phyloP scores from a whole-genome alignment of 2,797 vertebrate species.

The Anomalospiza imberbis region DNA sequence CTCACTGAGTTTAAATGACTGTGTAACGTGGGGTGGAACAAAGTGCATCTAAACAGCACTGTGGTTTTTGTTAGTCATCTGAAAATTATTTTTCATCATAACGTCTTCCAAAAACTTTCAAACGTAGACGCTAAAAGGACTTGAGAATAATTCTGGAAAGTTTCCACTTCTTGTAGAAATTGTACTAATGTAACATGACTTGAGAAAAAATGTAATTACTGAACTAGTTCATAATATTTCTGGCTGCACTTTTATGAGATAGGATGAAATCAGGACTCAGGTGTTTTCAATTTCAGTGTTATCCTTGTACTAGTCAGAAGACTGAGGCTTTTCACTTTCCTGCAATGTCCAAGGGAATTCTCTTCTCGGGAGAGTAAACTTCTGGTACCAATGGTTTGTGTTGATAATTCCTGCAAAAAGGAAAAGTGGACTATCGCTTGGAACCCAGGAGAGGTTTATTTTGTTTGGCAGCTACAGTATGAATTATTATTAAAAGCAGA shows the following conservation, averaged over 20 bases:
- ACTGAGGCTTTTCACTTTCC: not conserved
- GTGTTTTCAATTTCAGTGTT: not conserved
- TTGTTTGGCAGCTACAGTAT: not conserved
- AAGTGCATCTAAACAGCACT: not conserved
- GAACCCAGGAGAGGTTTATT: not conserved
- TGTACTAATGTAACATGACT: not conserved
- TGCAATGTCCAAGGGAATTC: not conserved
- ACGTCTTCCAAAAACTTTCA: not conserved
- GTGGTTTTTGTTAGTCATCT: conserved; percentile 9
- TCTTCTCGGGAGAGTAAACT: not conserved
- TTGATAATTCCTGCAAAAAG: not conserved
- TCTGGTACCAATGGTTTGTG: not conserved
- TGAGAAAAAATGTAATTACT: not conserved
- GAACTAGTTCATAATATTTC: not conserved
- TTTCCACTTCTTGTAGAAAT: not conserved
- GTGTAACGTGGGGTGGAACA: not conserved
- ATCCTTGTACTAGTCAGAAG: not conserved
- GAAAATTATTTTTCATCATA: not conserved
- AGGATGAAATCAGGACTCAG: not conserved
- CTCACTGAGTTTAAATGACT: not conserved
- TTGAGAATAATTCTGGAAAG: not conserved
- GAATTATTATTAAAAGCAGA: not conserved
- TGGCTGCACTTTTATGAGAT: not conserved
- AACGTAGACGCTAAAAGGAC: not conserved
- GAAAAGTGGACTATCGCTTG: not conserved